phyloP scores from a whole-genome alignment of 2,797 vertebrate species.

The Microctenopoma lineatum region DNA sequence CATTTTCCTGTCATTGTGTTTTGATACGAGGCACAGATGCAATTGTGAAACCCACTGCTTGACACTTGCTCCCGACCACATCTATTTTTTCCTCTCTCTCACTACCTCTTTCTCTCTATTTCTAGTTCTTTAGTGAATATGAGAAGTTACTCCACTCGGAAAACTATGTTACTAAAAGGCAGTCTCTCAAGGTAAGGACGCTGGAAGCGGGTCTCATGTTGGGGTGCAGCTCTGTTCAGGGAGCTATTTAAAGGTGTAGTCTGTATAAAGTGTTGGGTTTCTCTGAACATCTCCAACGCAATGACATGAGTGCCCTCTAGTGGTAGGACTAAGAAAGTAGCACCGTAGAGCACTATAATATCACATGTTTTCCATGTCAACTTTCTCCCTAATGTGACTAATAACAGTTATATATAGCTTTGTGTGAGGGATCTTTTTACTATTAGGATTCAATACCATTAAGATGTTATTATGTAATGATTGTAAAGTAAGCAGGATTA shows the following conservation, averaged over 20 bases:
- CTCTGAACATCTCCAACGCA: conserved; percentile 20
- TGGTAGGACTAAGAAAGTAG: conserved; percentile 21
- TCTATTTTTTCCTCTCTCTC: neutral
- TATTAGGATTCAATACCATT: no score
- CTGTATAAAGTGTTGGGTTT: conserved; percentile 56
- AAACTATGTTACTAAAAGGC: conserved; percentile 98
- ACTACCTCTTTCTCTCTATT: conserved; percentile 6
- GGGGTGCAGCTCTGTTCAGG: conserved; percentile 29
- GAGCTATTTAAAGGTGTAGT: conserved; percentile 56
- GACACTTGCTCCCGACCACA: neutral
- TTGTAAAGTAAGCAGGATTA: neutral
- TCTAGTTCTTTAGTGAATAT: conserved; percentile 96
- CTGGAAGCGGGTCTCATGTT: conserved; percentile 30
- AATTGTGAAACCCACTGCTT: conserved; percentile 27
- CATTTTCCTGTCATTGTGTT: conserved; percentile 50
- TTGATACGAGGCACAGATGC: conserved; percentile 37
- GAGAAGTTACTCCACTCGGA: conserved; percentile 98
- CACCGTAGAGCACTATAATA: neutral
- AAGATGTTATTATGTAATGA: neutral
- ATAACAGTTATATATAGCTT: neutral
- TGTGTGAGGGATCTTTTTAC: neutral
- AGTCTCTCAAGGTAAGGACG: conserved; percentile 93
- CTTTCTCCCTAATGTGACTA: conserved; percentile 1
- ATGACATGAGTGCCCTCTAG: conserved; percentile 54
- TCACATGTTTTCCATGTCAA: neutral